A percentile compares a stretch with the other conserved stretches of the same genome.
Conservation (phyloP, 2,113 vertebrate species). For the Eolophus roseicapilla region DNA sequence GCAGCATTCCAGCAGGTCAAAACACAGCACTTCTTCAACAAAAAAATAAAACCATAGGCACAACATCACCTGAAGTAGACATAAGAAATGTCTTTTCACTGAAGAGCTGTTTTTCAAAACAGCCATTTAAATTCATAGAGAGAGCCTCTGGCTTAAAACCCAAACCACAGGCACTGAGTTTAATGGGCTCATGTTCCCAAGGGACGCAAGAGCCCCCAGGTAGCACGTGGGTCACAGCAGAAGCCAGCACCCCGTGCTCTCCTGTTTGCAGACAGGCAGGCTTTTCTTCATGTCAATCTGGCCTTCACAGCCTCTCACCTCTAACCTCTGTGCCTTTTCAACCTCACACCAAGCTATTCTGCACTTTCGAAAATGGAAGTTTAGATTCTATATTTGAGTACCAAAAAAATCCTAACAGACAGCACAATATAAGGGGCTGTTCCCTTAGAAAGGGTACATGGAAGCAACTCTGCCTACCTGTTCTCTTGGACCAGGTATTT, state of each 20-base stretch:
- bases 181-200: rapidly evolving
- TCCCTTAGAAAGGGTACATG: not conserved
- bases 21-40: not conserved
- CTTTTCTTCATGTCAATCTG: not conserved
- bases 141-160: not conserved
- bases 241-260: not conserved
- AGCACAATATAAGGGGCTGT: not conserved
- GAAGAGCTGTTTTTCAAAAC: not conserved
- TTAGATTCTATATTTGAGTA: not conserved
- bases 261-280: not conserved
- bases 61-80: not conserved
- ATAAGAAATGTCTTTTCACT: not conserved
- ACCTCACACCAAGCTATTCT: not conserved
- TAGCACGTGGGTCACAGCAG: rapidly evolving
- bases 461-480: not conserved
- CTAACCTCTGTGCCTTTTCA: not conserved
- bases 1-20: not conserved
- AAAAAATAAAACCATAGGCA: not conserved
- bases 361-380: not conserved
- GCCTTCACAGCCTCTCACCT: not conserved
- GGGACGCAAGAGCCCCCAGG: rapidly evolving
- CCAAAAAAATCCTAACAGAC: not conserved
- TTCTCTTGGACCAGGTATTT: not conserved
- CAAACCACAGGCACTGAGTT: not conserved
- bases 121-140: not conserved